Percentiles rank a stretch among this genome's conserved stretches.
Conservation (phyloP, 1,140 invertebrate species). For the Tetragnatha versicolor region DNA sequence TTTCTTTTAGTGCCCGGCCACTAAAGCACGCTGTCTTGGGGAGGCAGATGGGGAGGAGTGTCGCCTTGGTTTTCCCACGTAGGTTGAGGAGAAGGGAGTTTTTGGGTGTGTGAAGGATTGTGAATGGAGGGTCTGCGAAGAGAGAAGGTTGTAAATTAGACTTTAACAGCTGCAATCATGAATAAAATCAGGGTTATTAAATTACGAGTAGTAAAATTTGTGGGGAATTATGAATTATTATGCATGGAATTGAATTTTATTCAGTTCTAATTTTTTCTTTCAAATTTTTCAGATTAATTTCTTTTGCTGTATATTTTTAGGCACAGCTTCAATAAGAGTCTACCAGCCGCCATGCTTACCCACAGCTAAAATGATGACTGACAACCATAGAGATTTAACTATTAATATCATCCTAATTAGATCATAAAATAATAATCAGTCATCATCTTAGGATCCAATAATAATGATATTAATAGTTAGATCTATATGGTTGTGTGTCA, state of each 20-base stretch:
- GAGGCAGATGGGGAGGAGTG: slow-evolving; percentile 22
- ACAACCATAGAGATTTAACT: no score
- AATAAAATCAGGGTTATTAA: not conserved
- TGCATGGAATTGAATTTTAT: not conserved
- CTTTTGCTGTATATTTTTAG: no score
- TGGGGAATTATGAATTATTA: not conserved
- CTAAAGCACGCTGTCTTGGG: not conserved
- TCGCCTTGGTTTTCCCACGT: slow-evolving; percentile 19
- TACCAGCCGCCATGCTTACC: no score
- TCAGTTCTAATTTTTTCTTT: not conserved
- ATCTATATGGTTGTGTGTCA: no score
- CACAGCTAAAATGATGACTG: no score
- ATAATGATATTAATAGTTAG: no score
- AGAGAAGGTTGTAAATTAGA: not conserved
- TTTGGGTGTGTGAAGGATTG: no score
- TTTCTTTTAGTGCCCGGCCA: slow-evolving; percentile 29
- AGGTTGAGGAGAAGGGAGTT: slow-evolving; percentile 2
- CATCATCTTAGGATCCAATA: no score
- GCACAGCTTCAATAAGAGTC: no score
- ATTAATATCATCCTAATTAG: no score
- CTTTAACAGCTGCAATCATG: not conserved
- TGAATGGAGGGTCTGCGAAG: not conserved
- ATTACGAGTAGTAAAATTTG: not conserved
- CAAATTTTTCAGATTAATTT: no score
- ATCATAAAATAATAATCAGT: no score